Base-by-base conservation (phyloP, 2,113 vertebrate species). In the Engraulis encrasicolus region DNA sequence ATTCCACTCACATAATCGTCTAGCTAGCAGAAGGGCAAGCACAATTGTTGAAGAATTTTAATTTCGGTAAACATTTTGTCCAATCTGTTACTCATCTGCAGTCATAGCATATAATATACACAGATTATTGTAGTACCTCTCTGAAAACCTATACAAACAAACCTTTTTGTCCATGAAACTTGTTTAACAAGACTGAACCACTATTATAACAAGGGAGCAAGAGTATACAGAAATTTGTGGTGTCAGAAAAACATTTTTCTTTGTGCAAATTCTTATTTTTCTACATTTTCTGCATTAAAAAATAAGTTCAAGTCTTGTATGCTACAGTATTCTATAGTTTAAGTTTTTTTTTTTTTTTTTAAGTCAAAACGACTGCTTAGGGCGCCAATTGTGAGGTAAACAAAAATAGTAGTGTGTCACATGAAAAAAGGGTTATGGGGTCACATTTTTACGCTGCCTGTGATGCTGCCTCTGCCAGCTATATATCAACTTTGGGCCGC, bases 401-500 rank as follows among this genome's bases (percentile, higher is more conserved):
- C 6, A 15, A 27, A 66, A 66, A 61, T 71, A 31, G 27, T n/a
- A 27, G n/a, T 23, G 31, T 15, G 5, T 36, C 27, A 34, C 66
- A 34, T 71, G 66, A 71, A 34, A n/a, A n/a, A n/a, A 17, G 66
- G 2, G 12, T 74, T 74, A 17, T 0, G 34, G 17, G 61, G 61
- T 34, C 9, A 71, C 9, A 71, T 2, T 71, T 71, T 34, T 71
- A 66, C 61, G 27, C 61, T 71, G 6, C 66, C 66, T 14, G 12
- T 74, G 27, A 74, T 27, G 40, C 27, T 38, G 2, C 2, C n/a
- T 3, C 66, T 45, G 50, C 71, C 81, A 79, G 78, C 50, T 54
- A n/a, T 82, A 92, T 86, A 83, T 89, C 84, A 87, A 92, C 91
- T 92, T 92, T 84, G 71, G 78, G 34, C n/a, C n/a, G n/a, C n/a